Percentiles rank a stretch among this genome's conserved stretches.
phyloP scores from a whole-genome alignment of 2,888 invertebrate genomes.

The Eilema sororculum region DNA sequence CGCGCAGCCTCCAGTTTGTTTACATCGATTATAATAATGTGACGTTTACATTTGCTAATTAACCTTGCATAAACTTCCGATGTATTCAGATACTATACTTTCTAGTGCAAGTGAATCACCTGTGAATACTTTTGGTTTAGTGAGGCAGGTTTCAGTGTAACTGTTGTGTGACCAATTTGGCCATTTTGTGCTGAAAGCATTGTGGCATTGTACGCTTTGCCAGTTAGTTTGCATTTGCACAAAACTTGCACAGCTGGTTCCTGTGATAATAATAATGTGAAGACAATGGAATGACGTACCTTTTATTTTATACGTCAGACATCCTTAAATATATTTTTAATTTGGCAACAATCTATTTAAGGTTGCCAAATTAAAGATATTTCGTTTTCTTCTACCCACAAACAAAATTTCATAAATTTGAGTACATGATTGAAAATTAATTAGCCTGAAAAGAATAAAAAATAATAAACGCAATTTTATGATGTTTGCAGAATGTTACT shows the following conservation, averaged over 20 bases:
- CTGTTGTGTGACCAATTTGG: slow-evolving; percentile 48
- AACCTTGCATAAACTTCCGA: slow-evolving; percentile 34
- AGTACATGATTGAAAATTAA: not conserved
- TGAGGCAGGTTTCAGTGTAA: slow-evolving; percentile 39
- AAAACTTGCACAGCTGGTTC: slow-evolving; percentile 70
- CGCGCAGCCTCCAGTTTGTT: slow-evolving; percentile 86
- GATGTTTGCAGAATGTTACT: not conserved
- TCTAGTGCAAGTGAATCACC: slow-evolving; percentile 54
- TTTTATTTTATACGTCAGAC: slow-evolving; percentile 33
- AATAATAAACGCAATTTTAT: not conserved
- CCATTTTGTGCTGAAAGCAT: slow-evolving; percentile 56
- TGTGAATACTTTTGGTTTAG: slow-evolving; percentile 40
- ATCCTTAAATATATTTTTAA: slow-evolving; percentile 12
- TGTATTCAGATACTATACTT: slow-evolving; percentile 23
- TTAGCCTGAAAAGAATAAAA: not conserved
- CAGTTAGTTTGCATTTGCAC: slow-evolving; percentile 67
- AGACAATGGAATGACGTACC: slow-evolving; percentile 48
- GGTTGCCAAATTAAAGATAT: not conserved
- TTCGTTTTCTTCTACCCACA: not conserved
- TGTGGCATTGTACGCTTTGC: slow-evolving; percentile 62
- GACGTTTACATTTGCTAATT: slow-evolving; percentile 49
- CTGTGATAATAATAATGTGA: slow-evolving; percentile 47
- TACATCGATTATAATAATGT: slow-evolving; percentile 68
- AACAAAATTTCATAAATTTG: not conserved
- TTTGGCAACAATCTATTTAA: too few relatives aligned